Conservation (phyloP, 1,140 invertebrate genomes). For the Scaptodrosophila lebanonensis region DNA sequence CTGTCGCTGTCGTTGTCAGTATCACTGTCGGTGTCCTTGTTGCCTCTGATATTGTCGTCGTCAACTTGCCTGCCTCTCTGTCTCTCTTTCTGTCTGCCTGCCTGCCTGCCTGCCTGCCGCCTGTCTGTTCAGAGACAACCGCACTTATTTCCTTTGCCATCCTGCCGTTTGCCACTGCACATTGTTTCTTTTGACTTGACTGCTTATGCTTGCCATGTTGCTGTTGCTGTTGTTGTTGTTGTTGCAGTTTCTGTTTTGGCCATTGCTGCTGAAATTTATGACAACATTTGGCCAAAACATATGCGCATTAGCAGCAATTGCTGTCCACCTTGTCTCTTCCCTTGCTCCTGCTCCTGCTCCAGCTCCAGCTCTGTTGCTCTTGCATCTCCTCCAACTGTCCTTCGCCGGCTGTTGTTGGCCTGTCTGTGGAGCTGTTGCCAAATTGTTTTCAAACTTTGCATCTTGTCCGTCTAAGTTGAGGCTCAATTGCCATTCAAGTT, state of each 20-base stretch:
- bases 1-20: too few relatives aligned
- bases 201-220: conserved; percentile 8
- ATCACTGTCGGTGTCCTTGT: conserved; percentile 6
- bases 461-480: too few relatives aligned
- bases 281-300: conserved; percentile 72
- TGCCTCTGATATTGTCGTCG: conserved; percentile 2
- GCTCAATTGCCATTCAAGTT: too few relatives aligned
- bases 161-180: conserved; percentile 50
- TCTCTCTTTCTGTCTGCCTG: neutral
- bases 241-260: conserved; percentile 42
- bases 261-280: conserved; percentile 61
- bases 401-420: too few relatives aligned
- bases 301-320: conserved; percentile 68
- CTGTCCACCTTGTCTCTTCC: conserved; percentile 8
- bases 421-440: too few relatives aligned
- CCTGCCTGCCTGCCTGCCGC: conserved; percentile 17
- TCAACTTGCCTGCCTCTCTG: neutral
- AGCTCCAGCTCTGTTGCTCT: neutral
- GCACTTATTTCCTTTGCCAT: conserved; percentile 52
- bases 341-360: neutral
- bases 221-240: conserved; percentile 28
- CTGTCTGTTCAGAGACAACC: too few relatives aligned
- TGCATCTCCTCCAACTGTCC: too few relatives aligned
- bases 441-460: too few relatives aligned
- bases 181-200: conserved; percentile 60